Base-by-base conservation (phyloP, 1,140 invertebrate species). In the Saxidomus purpurata region DNA sequence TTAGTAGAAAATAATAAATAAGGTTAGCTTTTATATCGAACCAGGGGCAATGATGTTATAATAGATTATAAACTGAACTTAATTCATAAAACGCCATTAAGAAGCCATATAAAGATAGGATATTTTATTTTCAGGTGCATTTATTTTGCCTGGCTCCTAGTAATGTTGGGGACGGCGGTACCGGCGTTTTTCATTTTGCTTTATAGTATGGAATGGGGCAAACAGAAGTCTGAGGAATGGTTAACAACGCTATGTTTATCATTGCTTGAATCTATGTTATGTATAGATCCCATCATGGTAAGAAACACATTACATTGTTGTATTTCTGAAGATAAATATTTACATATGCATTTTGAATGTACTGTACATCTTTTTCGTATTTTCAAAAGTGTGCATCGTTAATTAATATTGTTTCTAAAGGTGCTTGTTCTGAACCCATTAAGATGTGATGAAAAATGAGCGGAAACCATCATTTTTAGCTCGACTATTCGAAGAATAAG, bases 191-290 rank as follows among this genome's bases (percentile, higher is more conserved):
- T 96, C 87, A 95, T 95, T 1, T 94, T 96, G 47, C 92, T 96
- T 13, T 96, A 95, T 92, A 95, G 94, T 79, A 94, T 96, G 94
- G 86, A 96, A 88, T 96, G 95, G 95, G 95, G 95, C 11, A 93
- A 91, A 89, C 92, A 95, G 76, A 95, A 95, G 63, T 93, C 95
- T 11, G 92, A 95, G 61, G 95, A 95, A 63, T 96, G 95, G 95
- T 90, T 96, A 25, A 93, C 92, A 25, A 94, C 95, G 17, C 94
- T 96, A 80, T 69, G 95, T 8, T 84, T 96, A 74, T 96, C 95
- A 6, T 94, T 96, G 89, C 94, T 96, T 90, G 95, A 96, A 84
- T 94, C 94, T 4, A 94, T 96, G 11, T 90, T 96, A 15, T 89
- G 96, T n/a, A 91, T 96, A 3, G 95, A 96, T 82, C 95, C 95